Percentiles rank a stretch among this genome's conserved stretches.
phyloP scores from a whole-genome alignment of 2,888 invertebrate genomes.

The Asteroscopus sphinx region DNA sequence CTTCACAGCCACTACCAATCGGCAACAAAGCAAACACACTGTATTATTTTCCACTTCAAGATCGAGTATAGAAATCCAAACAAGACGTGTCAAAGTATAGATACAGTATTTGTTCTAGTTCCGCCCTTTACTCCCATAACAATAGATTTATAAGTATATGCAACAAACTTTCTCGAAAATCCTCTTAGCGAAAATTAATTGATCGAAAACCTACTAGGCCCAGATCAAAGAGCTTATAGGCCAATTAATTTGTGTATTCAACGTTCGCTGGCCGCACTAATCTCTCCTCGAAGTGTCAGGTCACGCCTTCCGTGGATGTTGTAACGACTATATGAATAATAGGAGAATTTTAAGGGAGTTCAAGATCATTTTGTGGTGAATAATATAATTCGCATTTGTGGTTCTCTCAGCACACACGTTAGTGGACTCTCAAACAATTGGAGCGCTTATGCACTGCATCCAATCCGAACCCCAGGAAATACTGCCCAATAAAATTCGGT shows the following conservation, averaged over 20 bases:
- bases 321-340: slow-evolving; percentile 34
- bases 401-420: no score
- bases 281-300: slow-evolving; percentile 50
- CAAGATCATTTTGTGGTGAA: background rate
- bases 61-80: slow-evolving; percentile 1
- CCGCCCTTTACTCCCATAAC: background rate
- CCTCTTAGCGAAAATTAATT: slow-evolving; percentile 53
- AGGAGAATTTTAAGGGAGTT: background rate
- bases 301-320: slow-evolving; percentile 42
- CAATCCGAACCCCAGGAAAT: no score
- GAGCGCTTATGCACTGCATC: no score
- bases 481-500: no score
- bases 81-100: background rate
- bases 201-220: slow-evolving; percentile 48
- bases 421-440: no score
- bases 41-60: no score
- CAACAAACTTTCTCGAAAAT: slow-evolving; percentile 40
- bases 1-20: no score
- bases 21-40: no score
- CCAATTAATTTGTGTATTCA: slow-evolving; percentile 60
- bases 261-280: slow-evolving; percentile 46
- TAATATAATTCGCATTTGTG: background rate
- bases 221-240: slow-evolving; percentile 58
- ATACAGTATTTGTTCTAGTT: background rate
- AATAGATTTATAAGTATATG: slow-evolving; percentile 12